Evolutionary conservation across 2,113 vertebrate species (phyloP), one percentile per base, ranked within the genome.

Genomic region (Syngnathus floridae): DNA sequence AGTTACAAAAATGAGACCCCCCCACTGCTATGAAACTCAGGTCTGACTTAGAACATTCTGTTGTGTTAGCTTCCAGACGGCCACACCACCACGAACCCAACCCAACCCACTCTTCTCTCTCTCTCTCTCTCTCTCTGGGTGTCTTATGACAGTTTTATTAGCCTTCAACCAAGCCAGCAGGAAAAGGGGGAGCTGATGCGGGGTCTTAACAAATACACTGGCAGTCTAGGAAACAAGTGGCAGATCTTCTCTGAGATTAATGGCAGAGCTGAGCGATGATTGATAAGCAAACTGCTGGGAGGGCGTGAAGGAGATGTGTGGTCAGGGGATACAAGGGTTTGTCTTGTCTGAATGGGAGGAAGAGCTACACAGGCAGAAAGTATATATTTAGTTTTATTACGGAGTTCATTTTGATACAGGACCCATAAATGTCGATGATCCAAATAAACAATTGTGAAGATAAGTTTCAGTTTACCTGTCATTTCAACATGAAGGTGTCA

Each of bases 121-220:
- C 64, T 75, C 41, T 43, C 41, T 43, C 41, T 13, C 41, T 43
- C 41, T 13, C 41, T 11, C 41, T 70, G 66, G 58, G 80, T 87
- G 83, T 88, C 82, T 83, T 64, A 65, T 87, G 86, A 87, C 86
- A 90, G 85, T 85, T 88, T 91, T 83, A 88, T 87, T 88, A 85
- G 84, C 81, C 70, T 80, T 56, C 11, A 64, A 84, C 82, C 60
- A 84, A 83, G 76, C 69, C 46, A 65, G 76, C 88, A 90, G 88
- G 86, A 90, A 91, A 91, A 84, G 77, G 77, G 84, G 82, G 75
- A 76, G 82, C 77, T 70, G 51, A 80, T 64, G 71, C 72, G 65
- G 74, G 76, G 67, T 84, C 77, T 78, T 67, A 79, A 77, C 78
- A 86, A 88, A 84, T 75, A 82, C 49, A 45, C 69, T 78, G 77